A percentile compares a stretch with the other conserved stretches of the same genome.
Evolutionary conservation across 2,797 vertebrate species (phyloP).

Genomic region (Cossypha niveicapilla): DNA sequence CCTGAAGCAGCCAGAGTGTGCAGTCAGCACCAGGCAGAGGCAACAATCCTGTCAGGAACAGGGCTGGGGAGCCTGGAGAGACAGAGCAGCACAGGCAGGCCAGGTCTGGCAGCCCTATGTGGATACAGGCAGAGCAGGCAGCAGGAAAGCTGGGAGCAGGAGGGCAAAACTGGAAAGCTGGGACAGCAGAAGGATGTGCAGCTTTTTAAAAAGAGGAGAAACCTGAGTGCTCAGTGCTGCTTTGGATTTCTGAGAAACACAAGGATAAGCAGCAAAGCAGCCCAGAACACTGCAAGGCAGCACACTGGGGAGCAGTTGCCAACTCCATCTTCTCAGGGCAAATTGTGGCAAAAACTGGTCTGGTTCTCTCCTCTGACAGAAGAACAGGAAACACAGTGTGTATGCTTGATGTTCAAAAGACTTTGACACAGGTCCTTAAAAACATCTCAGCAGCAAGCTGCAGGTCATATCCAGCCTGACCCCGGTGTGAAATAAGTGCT

Average conservation of each 20-base stretch:
- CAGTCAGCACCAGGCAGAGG: not conserved
- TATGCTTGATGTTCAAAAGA: not conserved
- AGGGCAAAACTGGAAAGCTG: accelerated
- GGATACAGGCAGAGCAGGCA: not conserved
- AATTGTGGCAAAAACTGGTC: not conserved
- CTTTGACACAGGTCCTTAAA: not conserved
- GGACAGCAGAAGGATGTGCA: not conserved
- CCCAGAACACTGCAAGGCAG: accelerated
- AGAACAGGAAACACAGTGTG: not conserved
- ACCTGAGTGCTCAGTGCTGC: not conserved
- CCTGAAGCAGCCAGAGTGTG: not conserved
- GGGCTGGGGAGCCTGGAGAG: not conserved
- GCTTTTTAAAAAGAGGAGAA: not conserved
- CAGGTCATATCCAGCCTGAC: not conserved
- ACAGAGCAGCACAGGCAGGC: accelerated
- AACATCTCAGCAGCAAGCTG: not conserved
- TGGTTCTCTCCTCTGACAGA: not conserved
- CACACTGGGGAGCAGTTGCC: accelerated
- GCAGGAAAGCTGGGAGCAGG: not conserved
- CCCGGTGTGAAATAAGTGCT: not conserved
- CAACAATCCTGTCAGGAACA: not conserved
- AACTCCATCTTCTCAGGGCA: not conserved
- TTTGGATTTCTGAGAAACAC: not conserved
- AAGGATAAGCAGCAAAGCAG: not conserved
- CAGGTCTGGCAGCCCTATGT: not conserved